Evolutionary conservation across 2,797 vertebrate species (phyloP).

Genomic region (Sebastes minor): DNA sequence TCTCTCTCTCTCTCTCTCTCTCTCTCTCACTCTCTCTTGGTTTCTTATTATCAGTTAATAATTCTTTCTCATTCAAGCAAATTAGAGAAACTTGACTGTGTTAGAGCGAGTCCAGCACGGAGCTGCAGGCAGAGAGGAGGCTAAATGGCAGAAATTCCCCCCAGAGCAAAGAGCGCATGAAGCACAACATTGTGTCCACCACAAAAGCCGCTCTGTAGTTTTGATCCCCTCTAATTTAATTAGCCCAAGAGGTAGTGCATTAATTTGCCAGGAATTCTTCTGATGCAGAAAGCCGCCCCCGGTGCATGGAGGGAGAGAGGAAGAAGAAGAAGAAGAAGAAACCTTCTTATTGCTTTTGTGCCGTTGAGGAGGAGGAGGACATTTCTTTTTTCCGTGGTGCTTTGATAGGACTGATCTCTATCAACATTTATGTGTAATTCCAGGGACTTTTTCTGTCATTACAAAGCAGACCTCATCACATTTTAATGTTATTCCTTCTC

Average conservation of each 20-base stretch:
- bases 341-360: constrained; percentile 88
- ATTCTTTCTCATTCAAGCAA: constrained; percentile 99
- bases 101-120: constrained; percentile 92
- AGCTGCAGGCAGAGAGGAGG: constrained; percentile 91
- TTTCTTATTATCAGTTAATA: constrained; percentile 99
- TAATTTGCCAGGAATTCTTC: constrained; percentile 99
- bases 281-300: constrained; percentile 96
- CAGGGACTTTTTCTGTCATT: constrained; percentile 40
- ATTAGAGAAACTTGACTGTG: constrained; percentile 98
- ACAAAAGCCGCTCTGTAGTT: constrained; percentile 99
- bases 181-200: constrained; percentile 98
- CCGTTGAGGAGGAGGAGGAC: constrained; percentile 81
- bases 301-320: constrained; percentile 83
- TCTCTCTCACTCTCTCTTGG: constrained; percentile 54
- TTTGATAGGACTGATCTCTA: constrained; percentile 55
- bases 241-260: constrained; percentile 99
- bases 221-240: constrained; percentile 99
- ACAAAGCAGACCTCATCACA: constrained; percentile 47
- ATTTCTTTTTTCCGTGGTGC: constrained; percentile 53
- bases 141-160: constrained; percentile 99
- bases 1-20: constrained; percentile 68
- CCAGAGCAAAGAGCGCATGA: constrained; percentile 92
- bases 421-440: constrained; percentile 49
- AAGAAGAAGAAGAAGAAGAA: constrained; percentile 74
- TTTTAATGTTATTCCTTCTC: constrained; percentile 54